Base-by-base conservation (phyloP, 2,888 invertebrate species). In the Encarsia formosa region DNA sequence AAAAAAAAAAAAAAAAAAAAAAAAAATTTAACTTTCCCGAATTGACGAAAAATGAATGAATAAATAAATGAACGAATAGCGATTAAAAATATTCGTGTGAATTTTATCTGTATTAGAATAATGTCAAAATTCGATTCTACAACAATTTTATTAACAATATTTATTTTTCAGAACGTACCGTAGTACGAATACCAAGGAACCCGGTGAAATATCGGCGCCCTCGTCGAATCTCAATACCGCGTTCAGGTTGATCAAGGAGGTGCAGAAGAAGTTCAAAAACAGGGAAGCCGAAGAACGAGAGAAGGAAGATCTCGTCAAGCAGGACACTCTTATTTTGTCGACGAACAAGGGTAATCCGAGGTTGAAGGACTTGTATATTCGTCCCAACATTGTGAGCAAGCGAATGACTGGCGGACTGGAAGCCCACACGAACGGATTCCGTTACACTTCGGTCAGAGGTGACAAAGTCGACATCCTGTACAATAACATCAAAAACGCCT, bases 401-500 rank as follows among this genome's bases (percentile, higher is more conserved):
- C 82, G 97, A 70, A 96, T 97, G 86, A 91, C 91, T 19, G 93
- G 79, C 60, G 72, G 68, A 2, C 76, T 98, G 56, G 98, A 99
- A 75, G 92, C 99, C 0, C 99, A 99, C 68, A 84, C 87, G 0
- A 99, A 99, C 69, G 98, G 98, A 11, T 93, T 93, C 69, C 82
- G 97, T 31, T 99, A 98, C 71, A 98, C 97, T 0, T 98, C 98
- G 0, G 93, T 99, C n/a, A 84, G 98, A 65, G 99, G 99, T 5
- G 99, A 99, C 70, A 99, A 99, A 81, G 97, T 99, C 6, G 99
- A 99, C 69, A 98, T 99, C 65, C 78, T 99, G 46, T 99, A 98
- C 76, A 99, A 99, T 78, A 99, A 99, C 76, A 98, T 99, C 62
- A 96, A 97, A 74, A 95, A 98, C 73, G 97, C 99, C 8, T 95